Conservation (phyloP, 2,797 vertebrate species). For the Decapterus maruadsi region DNA sequence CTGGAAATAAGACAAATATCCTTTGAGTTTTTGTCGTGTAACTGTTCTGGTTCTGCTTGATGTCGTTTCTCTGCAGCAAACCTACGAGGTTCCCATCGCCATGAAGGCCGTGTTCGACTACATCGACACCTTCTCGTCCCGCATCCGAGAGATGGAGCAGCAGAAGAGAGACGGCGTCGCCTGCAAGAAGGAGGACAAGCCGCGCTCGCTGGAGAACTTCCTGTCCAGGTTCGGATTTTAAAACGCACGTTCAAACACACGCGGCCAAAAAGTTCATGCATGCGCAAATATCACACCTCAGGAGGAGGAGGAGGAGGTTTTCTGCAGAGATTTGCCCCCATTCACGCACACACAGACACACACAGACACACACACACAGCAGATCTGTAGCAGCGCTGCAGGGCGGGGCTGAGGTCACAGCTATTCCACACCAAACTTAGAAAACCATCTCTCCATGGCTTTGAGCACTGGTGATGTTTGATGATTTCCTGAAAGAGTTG, state of each 20-base stretch:
- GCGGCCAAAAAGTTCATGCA: neutral
- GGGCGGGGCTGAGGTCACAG: neutral
- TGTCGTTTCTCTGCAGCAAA: slow-evolving; percentile 87
- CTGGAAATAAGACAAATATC: too few species aligned
- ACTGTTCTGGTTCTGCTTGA: neutral
- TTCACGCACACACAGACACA: too few species aligned
- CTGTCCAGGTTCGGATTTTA: slow-evolving; percentile 87
- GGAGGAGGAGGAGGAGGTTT: neutral
- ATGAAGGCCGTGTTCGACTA: slow-evolving; percentile 98
- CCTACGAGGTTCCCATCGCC: slow-evolving; percentile 96
- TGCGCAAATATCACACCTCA: neutral
- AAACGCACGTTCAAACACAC: neutral
- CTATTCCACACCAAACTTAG: neutral
- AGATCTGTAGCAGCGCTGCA: neutral
- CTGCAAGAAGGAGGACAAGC: slow-evolving; percentile 97
- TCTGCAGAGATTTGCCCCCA: neutral
- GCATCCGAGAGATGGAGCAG: slow-evolving; percentile 98
- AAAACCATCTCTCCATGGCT: neutral
- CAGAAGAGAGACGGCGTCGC: slow-evolving; percentile 95
- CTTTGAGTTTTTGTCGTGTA: too few species aligned
- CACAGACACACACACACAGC: too few species aligned
- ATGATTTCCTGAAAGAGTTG: neutral
- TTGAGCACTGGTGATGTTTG: too few species aligned
- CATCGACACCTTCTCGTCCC: slow-evolving; percentile 95
- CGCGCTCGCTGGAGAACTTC: slow-evolving; percentile 96